Percentiles rank a stretch among this genome's conserved stretches.
Conservation (phyloP, 2,888 invertebrate genomes). For the Sisyra terminalis region DNA sequence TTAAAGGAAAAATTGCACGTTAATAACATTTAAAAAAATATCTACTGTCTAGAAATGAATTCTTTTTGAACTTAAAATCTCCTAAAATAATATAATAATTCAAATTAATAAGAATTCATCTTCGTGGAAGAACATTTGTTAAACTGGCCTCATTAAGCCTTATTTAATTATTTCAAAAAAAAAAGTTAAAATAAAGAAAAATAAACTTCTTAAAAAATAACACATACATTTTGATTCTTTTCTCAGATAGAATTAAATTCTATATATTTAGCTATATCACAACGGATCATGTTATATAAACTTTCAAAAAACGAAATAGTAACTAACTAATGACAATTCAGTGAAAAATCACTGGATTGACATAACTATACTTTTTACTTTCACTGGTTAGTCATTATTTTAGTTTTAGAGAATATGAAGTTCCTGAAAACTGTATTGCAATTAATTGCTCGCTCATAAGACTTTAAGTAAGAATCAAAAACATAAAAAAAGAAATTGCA, state of each 20-base stretch:
- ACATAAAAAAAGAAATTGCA: no score
- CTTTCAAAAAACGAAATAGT: no score
- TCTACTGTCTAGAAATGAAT: background rate
- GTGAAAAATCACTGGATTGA: no score
- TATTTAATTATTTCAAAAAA: slow-evolving; percentile 21
- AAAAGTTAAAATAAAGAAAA: slow-evolving; percentile 8
- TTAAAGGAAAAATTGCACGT: no score
- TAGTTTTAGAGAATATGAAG: no score
- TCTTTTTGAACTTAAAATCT: background rate
- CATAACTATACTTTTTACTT: no score
- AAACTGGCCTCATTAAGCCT: slow-evolving; percentile 28
- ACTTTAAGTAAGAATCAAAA: no score
- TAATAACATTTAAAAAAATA: background rate
- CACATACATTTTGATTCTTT: slow-evolving; percentile 4
- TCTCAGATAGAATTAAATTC: background rate
- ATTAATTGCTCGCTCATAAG: no score
- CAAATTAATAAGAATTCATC: background rate
- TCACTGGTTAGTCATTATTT: no score
- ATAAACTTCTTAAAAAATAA: slow-evolving; percentile 4
- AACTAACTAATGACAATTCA: no score
- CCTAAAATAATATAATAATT: no score
- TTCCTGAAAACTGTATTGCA: no score
- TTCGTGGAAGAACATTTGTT: slow-evolving; percentile 26
- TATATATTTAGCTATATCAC: slow-evolving; percentile 5
- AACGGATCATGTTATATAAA: slow-evolving; percentile 8